Evolutionary conservation across 1,140 invertebrate genomes (phyloP).

Genomic region (Epicauta chinensis): DNA sequence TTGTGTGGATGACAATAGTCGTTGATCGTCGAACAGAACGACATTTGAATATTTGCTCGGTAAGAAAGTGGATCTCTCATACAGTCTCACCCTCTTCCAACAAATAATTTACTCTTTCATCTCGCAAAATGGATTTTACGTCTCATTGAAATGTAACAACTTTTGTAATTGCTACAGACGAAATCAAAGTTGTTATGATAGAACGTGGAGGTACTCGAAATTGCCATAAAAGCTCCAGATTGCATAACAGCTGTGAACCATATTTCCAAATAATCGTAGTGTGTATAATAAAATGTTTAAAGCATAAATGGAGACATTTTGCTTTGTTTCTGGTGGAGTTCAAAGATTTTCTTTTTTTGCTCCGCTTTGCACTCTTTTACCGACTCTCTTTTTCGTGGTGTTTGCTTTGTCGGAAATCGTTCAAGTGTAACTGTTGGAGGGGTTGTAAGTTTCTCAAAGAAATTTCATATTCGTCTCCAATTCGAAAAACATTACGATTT

Average conservation of each 20-base stretch:
- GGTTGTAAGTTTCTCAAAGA: slow-evolving; percentile 9
- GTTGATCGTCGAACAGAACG: too few relatives aligned
- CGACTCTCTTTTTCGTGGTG: slow-evolving; percentile 5
- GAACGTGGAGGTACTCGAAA: slow-evolving; percentile 2
- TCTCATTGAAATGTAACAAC: slow-evolving; percentile 18
- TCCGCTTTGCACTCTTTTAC: slow-evolving; percentile 7
- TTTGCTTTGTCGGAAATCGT: slow-evolving; percentile 17
- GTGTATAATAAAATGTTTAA: slow-evolving; percentile 10
- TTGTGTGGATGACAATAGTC: background rate
- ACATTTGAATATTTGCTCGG: too few relatives aligned
- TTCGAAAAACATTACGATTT: too few relatives aligned
- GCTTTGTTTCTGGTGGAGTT: slow-evolving; percentile 12
- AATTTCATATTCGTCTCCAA: slow-evolving; percentile 2
- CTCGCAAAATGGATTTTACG: slow-evolving; percentile 20
- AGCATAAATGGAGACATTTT: background rate
- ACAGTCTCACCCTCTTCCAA: slow-evolving; percentile 4
- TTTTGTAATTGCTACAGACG: slow-evolving; percentile 11
- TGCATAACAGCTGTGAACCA: slow-evolving; percentile 6
- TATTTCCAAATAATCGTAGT: slow-evolving; percentile 17
- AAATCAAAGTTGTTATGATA: slow-evolving; percentile 9
- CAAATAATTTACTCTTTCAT: slow-evolving; percentile 18
- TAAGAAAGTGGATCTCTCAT: too few relatives aligned
- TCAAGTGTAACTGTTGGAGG: slow-evolving; percentile 8
- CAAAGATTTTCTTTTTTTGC: too few relatives aligned
- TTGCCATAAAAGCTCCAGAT: slow-evolving; percentile 15